phyloP scores from a whole-genome alignment of 2,113 vertebrate genomes.

The Cheirogaleus medius region DNA sequence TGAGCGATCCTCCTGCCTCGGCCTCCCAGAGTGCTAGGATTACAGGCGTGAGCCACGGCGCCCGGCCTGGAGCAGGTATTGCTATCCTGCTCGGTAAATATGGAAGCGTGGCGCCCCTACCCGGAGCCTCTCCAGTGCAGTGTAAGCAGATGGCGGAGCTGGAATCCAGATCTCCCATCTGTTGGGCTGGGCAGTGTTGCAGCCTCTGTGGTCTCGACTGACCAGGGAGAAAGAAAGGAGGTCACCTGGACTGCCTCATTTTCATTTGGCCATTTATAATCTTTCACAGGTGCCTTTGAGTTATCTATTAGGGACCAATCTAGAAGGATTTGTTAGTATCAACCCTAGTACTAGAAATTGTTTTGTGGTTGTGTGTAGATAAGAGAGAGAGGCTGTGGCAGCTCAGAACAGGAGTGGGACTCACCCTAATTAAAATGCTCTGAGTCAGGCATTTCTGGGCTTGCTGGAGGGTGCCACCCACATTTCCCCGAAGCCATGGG shows the following conservation, averaged over 20 bases:
- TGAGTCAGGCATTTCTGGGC: slow-evolving; percentile 38
- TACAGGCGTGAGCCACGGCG: neutral
- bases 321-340: neutral
- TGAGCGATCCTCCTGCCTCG: neutral
- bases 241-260: neutral
- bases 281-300: neutral
- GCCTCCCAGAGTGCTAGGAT: neutral
- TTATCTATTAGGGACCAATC: neutral
- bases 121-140: neutral
- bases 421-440: neutral
- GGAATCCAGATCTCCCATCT: neutral
- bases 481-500: neutral
- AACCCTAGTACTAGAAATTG: neutral
- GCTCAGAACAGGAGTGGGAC: neutral
- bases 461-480: neutral
- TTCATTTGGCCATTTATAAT: neutral
- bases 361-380: neutral
- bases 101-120: neutral
- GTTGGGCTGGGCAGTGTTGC: neutral
- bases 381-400: neutral
- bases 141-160: neutral
- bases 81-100: neutral
- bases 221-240: neutral
- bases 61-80: neutral
- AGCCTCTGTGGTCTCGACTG: neutral